Percentiles rank a stretch among this genome's conserved stretches.
Evolutionary conservation across 2,113 vertebrate genomes (phyloP).

Genomic region (Corydoras maculifer): DNA sequence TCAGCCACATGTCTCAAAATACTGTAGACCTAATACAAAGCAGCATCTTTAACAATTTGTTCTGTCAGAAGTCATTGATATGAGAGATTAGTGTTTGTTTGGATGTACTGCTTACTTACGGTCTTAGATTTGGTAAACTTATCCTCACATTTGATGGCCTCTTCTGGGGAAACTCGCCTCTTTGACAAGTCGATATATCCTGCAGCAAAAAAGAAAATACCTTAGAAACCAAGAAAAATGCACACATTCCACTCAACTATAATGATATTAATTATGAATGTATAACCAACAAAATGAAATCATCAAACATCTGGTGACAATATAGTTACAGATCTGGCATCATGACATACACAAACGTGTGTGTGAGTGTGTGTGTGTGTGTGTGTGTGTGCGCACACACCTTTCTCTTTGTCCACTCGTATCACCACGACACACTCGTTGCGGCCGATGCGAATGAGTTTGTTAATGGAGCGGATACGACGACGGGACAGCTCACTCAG

Average conservation of each 20-base stretch:
- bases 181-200: constrained; percentile 98
- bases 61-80: background rate
- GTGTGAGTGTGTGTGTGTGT: too few species aligned
- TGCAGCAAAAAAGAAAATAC: constrained; percentile 43
- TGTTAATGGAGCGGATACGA: constrained; percentile 97
- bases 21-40: constrained; percentile 82
- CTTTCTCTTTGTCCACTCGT: constrained; percentile 97
- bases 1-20: constrained; percentile 96
- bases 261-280: too few species aligned
- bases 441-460: constrained; percentile 94
- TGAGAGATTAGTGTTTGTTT: too few species aligned
- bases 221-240: background rate
- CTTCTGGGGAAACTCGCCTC: constrained; percentile 97
- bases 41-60: background rate
- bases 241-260: too few species aligned
- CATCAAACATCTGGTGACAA: too few species aligned
- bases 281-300: too few species aligned
- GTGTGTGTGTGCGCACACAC: constrained; percentile 50
- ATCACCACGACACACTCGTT: constrained; percentile 97
- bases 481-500: constrained; percentile 91
- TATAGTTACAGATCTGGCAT: too few species aligned
- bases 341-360: too few species aligned
- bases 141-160: constrained; percentile 98
- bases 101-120: constrained; percentile 63
- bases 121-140: constrained; percentile 99